Evolutionary conservation across 2,888 invertebrate genomes (phyloP), one percentile per base, ranked within the genome.

Genomic region (Hydrotaea diabolus): DNA sequence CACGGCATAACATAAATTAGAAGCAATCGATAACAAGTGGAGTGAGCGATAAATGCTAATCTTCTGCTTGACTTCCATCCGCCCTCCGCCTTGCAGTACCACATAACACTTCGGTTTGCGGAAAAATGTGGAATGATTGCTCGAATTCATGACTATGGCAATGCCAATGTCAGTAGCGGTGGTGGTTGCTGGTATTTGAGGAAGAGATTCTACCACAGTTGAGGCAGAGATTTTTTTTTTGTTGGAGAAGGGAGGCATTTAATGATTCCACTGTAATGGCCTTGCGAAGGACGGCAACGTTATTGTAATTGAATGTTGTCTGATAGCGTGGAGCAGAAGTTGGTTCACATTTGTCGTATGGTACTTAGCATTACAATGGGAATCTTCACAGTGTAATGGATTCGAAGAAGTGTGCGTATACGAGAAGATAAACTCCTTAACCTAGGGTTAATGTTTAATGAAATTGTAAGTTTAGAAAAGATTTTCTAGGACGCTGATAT

Each of bases 1-100:
- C 19, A 39, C 49, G 23, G 8, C 57, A 57, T 55, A 31, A 39
- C 59, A 80, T 59, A 79, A 77, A 83, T 83, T 59, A 64, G 11
- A 46, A 71, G 69, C 66, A 49, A 57, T 73, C 57, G 55, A 81
- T 77, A 21, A 76, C 43, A 11, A 11, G 15, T n/a, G 49, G 49
- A n/a, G 49, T 49, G 49, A n/a, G 49, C 49, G 71, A 39, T 77
- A 64, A 76, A 77, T 57, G 77, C 66, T 77, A 72, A 76, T 53
- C n/a, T 46, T 74, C n/a, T 31, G 7, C 9, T 2, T 13, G 11
- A 43, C n/a, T 26, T 55, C 19, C 4, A 43, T 19, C 3, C n/a
- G 53, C 13, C 13, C 23, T 66, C 39, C 7, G 31, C 31, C 9
- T 43, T 1, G 7, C 31, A 4, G 2, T 31, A n/a, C n/a, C n/a